A percentile compares a stretch with the other conserved stretches of the same genome.
These are phyloP conservation scores for Spodoptera frugiperda DNA, from an alignment of 1,140 invertebrate genomes.

Conservation along the genomic window DNA sequence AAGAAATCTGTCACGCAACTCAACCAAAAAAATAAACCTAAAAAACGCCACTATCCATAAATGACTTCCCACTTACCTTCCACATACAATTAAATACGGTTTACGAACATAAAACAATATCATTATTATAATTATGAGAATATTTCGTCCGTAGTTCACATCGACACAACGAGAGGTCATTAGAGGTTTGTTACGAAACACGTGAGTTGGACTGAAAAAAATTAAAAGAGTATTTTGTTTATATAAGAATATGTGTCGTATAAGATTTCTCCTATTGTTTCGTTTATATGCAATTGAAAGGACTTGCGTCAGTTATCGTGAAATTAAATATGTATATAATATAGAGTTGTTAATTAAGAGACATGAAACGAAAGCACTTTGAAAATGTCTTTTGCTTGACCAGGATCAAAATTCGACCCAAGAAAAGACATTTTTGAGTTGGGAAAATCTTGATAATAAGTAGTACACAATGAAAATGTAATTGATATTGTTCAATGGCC, in stretches of 20 bases:
- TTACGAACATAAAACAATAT: conserved; percentile 13
- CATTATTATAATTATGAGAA: conserved; percentile 17
- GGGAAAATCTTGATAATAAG: no score
- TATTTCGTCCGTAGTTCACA: conserved; percentile 4
- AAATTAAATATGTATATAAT: no score
- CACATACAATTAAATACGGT: not conserved
- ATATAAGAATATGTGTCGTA: conserved; percentile 3
- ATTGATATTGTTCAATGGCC: no score
- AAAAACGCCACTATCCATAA: not conserved
- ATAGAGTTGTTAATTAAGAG: no score
- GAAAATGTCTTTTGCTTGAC: no score
- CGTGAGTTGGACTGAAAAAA: not conserved
- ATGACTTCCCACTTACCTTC: conserved; percentile 9
- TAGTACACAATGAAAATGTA: no score
- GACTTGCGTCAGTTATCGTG: no score
- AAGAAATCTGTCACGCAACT: no score
- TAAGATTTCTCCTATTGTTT: conserved; percentile 22
- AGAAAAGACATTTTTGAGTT: no score
- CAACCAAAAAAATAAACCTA: no score
- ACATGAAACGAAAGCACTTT: no score
- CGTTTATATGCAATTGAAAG: not conserved
- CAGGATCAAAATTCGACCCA: no score
- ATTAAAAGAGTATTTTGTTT: conserved; percentile 4
- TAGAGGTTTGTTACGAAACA: conserved; percentile 14
- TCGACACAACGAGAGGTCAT: not conserved